Evolutionary conservation across 2,888 invertebrate genomes (phyloP).

Genomic region (Thera obeliscata): DNA sequence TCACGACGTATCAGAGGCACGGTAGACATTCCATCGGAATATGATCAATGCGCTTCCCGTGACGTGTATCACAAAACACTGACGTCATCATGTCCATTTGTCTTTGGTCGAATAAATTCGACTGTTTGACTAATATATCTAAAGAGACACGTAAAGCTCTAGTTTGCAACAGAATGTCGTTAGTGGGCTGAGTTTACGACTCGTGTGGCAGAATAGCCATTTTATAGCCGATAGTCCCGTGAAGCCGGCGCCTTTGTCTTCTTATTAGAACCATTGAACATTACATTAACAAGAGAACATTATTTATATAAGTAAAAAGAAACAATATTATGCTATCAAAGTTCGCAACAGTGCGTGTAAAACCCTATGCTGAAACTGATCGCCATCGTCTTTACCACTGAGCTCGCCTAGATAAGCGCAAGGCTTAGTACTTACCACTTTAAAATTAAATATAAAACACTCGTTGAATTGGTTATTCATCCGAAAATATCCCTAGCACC

Average conservation of each 20-base stretch:
- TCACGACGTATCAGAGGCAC: too few species aligned
- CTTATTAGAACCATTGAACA: background rate
- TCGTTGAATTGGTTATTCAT: background rate
- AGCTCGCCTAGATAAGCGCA: too few species aligned
- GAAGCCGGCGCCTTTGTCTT: conserved; percentile 9
- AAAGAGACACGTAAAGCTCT: background rate
- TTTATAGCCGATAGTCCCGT: conserved; percentile 21
- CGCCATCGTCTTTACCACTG: too few species aligned
- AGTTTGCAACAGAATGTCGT: conserved; percentile 6
- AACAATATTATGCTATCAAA: background rate
- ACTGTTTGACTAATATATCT: background rate
- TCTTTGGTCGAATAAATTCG: background rate
- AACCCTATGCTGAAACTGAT: too few species aligned
- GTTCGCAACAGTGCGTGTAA: too few species aligned
- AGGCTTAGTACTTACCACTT: background rate
- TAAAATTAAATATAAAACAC: background rate
- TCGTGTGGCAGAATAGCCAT: conserved; percentile 23
- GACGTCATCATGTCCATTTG: too few species aligned
- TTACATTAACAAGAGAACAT: too few species aligned
- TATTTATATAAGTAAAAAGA: background rate
- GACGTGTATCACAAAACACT: too few species aligned
- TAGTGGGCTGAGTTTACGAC: conserved; percentile 23
- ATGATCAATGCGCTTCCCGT: too few species aligned
- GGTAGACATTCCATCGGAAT: too few species aligned
- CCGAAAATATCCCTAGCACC: background rate